These are phyloP conservation scores for Caenorhabditis doughertyi DNA, from an alignment of 2,888 invertebrate species.

Conservation along the genomic window DNA sequence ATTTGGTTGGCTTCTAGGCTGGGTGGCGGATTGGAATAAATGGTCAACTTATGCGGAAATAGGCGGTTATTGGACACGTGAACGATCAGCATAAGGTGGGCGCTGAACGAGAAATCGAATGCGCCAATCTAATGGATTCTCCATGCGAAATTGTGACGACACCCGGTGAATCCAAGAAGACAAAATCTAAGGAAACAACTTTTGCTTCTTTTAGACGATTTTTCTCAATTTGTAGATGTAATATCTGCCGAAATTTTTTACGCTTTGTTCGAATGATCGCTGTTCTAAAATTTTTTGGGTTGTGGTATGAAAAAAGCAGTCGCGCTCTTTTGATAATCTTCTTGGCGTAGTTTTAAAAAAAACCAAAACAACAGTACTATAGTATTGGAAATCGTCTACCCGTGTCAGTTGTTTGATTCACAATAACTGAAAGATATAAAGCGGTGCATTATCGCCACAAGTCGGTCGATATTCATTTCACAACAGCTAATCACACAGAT, in stretches of 20 bases:
- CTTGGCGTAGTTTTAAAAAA: too few species aligned
- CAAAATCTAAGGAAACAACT: slow-evolving; percentile 27
- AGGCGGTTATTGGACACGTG: slow-evolving; percentile 20
- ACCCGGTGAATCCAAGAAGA: slow-evolving; percentile 23
- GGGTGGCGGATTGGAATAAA: slow-evolving; percentile 42
- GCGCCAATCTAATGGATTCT: slow-evolving; percentile 39
- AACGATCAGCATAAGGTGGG: slow-evolving; percentile 43
- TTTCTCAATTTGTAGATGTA: neutral
- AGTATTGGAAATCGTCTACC: too few species aligned
- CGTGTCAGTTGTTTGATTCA: neutral
- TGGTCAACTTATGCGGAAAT: slow-evolving; percentile 31
- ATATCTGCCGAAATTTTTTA: neutral
- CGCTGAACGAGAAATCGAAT: slow-evolving; percentile 12
- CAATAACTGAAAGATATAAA: neutral
- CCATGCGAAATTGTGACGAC: slow-evolving; percentile 30
- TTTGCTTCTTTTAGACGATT: slow-evolving; percentile 4
- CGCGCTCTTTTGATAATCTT: too few species aligned
- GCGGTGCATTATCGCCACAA: slow-evolving; percentile 16
- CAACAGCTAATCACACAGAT: slow-evolving; percentile 45
- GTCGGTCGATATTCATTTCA: slow-evolving; percentile 5
- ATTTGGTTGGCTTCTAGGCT: slow-evolving; percentile 48
- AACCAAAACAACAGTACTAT: too few species aligned
- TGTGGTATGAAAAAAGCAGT: too few species aligned
- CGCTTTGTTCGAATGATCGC: too few species aligned
- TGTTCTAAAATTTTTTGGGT: too few species aligned